Percentiles rank a stretch among this genome's conserved stretches.
These are phyloP conservation scores for Oncorhynchus tshawytscha DNA, from an alignment of 2,113 vertebrate genomes.

Conservation along the genomic window DNA sequence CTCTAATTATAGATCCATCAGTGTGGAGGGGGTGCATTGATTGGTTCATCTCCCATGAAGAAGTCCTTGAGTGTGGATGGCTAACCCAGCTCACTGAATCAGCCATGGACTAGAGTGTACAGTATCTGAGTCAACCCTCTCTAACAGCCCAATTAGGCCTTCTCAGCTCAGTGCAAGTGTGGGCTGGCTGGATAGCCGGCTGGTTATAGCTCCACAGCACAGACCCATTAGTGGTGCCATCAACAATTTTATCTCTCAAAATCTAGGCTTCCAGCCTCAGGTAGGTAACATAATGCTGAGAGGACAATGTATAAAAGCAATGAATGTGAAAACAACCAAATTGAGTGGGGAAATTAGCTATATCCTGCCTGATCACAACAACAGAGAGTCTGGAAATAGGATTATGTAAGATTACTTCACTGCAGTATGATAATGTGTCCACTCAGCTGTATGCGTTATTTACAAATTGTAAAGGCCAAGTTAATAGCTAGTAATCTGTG, in stretches of 20 bases:
- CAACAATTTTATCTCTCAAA: conserved; percentile 22
- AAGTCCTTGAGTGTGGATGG: conserved; percentile 1
- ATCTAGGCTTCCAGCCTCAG: not conserved
- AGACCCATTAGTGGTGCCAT: not conserved
- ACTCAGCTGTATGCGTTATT: too few species aligned
- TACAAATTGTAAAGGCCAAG: too few species aligned
- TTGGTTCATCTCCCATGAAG: conserved; percentile 37
- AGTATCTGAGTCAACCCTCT: conserved; percentile 27
- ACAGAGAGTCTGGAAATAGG: not conserved
- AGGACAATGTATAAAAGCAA: conserved; percentile 5
- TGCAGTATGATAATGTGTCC: not conserved
- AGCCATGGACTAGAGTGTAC: conserved; percentile 5
- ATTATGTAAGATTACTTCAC: not conserved
- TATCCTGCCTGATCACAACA: not conserved
- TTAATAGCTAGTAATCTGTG: too few species aligned
- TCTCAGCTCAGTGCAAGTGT: conserved; percentile 1
- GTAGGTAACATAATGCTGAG: not conserved
- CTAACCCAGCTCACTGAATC: conserved; percentile 37
- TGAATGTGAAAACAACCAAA: conserved; percentile 5
- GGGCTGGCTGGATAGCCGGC: not conserved
- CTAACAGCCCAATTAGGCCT: conserved; percentile 20
- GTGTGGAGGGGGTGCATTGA: conserved; percentile 38
- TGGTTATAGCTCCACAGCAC: not conserved
- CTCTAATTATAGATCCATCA: conserved; percentile 76
- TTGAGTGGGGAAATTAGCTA: not conserved